A percentile compares a stretch with the other conserved stretches of the same genome.
Evolutionary conservation across 2,888 invertebrate genomes (phyloP).

Genomic region (Dorcus parallelipipedus): DNA sequence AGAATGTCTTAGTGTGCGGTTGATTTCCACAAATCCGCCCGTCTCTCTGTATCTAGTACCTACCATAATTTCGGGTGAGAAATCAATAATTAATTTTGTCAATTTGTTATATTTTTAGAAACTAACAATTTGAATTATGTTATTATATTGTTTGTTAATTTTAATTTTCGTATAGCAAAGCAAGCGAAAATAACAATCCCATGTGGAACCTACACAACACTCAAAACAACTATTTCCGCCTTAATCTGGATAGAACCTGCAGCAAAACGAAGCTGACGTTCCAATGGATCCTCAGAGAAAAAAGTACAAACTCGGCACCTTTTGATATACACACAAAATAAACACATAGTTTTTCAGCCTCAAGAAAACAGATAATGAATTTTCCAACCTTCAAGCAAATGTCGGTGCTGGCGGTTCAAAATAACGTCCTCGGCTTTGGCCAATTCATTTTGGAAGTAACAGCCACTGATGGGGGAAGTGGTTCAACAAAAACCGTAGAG

Average conservation of each 20-base stretch:
- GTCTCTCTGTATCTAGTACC: too few species aligned
- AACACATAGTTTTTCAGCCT: background rate
- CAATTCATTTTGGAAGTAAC: constrained; percentile 7
- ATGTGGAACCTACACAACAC: constrained; percentile 5
- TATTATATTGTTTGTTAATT: too few species aligned
- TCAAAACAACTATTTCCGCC: constrained; percentile 4
- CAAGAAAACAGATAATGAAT: background rate
- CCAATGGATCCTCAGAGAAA: constrained; percentile 1
- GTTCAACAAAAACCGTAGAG: background rate
- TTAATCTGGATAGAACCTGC: background rate
- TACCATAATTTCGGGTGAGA: too few species aligned
- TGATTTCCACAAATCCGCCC: too few species aligned
- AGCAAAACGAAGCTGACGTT: background rate
- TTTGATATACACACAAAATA: background rate
- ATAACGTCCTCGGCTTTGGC: background rate
- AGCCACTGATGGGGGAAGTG: background rate
- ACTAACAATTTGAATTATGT: too few species aligned
- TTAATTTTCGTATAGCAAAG: background rate
- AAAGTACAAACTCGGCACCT: background rate
- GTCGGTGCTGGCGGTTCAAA: constrained; percentile 2
- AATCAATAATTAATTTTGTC: too few species aligned
- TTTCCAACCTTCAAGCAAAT: constrained; percentile 2
- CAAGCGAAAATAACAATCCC: constrained; percentile 2
- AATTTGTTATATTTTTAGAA: too few species aligned
- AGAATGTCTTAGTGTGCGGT: too few species aligned